Conservation (phyloP, 1,140 invertebrate species). For the Tetragnatha versicolor region DNA sequence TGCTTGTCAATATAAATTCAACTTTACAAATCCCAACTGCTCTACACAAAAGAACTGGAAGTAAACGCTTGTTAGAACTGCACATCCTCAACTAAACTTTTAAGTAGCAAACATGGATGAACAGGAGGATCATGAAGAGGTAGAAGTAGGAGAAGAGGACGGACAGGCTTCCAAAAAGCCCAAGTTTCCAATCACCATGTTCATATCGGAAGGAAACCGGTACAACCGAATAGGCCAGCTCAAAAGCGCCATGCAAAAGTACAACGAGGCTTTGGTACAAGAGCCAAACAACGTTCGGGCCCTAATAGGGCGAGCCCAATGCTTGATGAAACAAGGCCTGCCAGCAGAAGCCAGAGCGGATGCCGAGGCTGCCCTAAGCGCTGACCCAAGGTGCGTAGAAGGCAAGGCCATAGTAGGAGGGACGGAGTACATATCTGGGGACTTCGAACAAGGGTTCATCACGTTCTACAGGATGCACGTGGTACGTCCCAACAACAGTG, state of each 20-base stretch:
- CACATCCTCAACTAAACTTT: too few species aligned
- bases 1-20: too few species aligned
- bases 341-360: neutral
- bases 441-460: neutral
- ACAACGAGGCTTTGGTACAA: neutral
- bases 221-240: neutral
- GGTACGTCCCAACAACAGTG: neutral
- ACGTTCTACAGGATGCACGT: neutral
- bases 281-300: neutral
- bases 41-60: too few species aligned
- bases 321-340: neutral
- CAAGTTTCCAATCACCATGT: slow-evolving; percentile 15
- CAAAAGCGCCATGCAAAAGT: slow-evolving; percentile 8
- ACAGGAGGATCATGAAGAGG: slow-evolving; percentile 5
- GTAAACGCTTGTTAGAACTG: too few species aligned
- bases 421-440: neutral
- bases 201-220: slow-evolving; percentile 21
- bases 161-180: neutral
- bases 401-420: neutral
- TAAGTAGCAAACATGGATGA: neutral
- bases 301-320: neutral
- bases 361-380: neutral
- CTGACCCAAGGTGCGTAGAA: neutral
- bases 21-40: too few species aligned
- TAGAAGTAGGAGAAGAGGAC: neutral